Percentiles rank a stretch among this genome's conserved stretches.
These are phyloP conservation scores for Euphonia xanthogaster DNA, from an alignment of 2,797 vertebrate species.

Conservation along the genomic window DNA sequence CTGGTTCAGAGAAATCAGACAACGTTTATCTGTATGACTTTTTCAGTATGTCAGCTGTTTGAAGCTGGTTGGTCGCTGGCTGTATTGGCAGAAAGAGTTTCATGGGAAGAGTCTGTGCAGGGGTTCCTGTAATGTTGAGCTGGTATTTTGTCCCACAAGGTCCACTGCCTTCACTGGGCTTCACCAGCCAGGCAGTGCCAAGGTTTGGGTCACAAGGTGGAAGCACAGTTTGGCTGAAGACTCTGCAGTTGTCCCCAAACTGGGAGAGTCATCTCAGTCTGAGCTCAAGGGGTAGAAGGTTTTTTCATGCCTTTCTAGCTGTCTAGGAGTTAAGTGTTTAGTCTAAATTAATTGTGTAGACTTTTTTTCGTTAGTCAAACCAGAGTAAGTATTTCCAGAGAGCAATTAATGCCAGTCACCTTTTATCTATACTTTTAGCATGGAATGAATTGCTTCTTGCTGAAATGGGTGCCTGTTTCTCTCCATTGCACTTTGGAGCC, in stretches of 20 bases:
- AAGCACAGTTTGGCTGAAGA: background rate
- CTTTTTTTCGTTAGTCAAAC: background rate
- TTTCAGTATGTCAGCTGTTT: background rate
- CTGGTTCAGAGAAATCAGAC: background rate
- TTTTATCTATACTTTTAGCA: background rate
- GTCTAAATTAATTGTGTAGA: background rate
- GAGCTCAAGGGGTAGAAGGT: background rate
- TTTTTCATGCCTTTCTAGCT: background rate
- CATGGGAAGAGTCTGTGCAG: background rate
- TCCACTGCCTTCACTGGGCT: background rate
- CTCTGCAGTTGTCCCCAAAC: background rate
- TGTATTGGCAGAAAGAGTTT: background rate
- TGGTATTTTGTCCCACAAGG: background rate
- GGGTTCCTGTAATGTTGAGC: rapidly evolving
- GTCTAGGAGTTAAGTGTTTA: background rate
- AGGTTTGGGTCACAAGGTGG: background rate
- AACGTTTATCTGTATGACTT: background rate
- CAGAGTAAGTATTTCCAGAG: background rate
- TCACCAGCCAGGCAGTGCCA: background rate
- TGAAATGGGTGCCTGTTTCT: background rate
- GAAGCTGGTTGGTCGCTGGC: background rate
- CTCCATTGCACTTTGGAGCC: background rate
- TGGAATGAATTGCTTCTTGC: background rate
- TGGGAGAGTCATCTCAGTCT: background rate
- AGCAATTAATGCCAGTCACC: background rate